These are phyloP conservation scores for Alentia gelatinosa DNA, from an alignment of 2,888 invertebrate species.

Conservation along the genomic window DNA sequence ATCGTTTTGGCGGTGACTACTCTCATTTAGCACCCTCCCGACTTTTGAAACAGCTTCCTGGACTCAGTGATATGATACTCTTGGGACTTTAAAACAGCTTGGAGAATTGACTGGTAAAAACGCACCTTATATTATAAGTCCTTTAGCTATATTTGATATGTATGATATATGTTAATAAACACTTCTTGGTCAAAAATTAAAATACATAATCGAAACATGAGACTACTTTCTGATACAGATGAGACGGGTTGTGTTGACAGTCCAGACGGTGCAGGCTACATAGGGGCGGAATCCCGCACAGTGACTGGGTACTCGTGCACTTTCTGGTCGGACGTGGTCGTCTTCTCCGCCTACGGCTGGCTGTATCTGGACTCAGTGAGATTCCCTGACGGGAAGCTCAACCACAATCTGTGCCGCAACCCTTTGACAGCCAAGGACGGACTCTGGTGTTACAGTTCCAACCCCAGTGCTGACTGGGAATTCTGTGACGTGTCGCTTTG, in stretches of 20 bases:
- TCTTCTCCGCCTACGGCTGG: constrained; percentile 36
- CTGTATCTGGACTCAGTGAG: neutral
- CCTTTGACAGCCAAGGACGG: neutral
- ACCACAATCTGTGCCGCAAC: constrained; percentile 28
- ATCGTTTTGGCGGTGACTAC: too few species aligned
- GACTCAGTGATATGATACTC: too few species aligned
- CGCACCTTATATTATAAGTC: too few species aligned
- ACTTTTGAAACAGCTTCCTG: too few species aligned
- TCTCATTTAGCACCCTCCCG: too few species aligned
- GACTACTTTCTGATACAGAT: constrained; percentile 1
- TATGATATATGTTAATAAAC: too few species aligned
- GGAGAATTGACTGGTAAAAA: too few species aligned
- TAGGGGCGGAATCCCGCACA: neutral
- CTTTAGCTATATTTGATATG: too few species aligned
- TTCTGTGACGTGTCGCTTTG: constrained; percentile 13
- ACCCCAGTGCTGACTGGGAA: constrained; percentile 32
- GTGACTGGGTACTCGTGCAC: neutral
- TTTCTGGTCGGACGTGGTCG: neutral
- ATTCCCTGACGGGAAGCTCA: constrained; percentile 18
- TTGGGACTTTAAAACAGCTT: too few species aligned
- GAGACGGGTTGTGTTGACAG: constrained; percentile 20
- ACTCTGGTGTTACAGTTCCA: constrained; percentile 22
- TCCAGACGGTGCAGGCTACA: neutral
- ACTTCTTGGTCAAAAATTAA: too few species aligned
- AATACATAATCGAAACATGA: too few species aligned